Conservation (phyloP, 2,888 invertebrate species). For the Pachliopta kotzebuea region DNA sequence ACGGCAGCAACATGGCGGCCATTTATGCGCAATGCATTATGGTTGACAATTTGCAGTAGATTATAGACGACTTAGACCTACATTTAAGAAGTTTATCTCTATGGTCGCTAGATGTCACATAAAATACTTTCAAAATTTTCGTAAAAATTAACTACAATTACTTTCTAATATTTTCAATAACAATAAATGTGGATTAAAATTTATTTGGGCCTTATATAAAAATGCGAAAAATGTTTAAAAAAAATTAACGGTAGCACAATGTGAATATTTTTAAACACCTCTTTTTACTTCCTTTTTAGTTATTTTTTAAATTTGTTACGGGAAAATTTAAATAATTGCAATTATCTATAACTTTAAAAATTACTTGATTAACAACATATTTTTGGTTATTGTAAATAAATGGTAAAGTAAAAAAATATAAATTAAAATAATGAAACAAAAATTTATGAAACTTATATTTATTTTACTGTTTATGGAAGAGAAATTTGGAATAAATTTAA, state of each 20-base stretch:
- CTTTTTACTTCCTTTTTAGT: too few species aligned
- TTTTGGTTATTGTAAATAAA: neutral
- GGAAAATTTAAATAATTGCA: too few species aligned
- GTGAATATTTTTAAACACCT: too few species aligned
- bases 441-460: neutral
- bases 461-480: neutral
- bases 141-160: neutral
- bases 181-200: too few species aligned
- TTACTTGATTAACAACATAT: neutral
- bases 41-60: constrained; percentile 79
- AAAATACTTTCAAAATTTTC: neutral
- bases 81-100: constrained; percentile 38
- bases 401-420: neutral
- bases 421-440: neutral
- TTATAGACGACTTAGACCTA: constrained; percentile 67
- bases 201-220: too few species aligned
- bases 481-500: neutral
- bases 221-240: too few species aligned
- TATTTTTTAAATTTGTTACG: too few species aligned
- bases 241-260: too few species aligned
- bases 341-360: too few species aligned
- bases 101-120: constrained; percentile 36
- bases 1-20: constrained; percentile 82
- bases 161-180: neutral
- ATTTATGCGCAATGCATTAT: constrained; percentile 81